Evolutionary conservation across 2,888 invertebrate species (phyloP).

Genomic region (Drosophila histrio): DNA sequence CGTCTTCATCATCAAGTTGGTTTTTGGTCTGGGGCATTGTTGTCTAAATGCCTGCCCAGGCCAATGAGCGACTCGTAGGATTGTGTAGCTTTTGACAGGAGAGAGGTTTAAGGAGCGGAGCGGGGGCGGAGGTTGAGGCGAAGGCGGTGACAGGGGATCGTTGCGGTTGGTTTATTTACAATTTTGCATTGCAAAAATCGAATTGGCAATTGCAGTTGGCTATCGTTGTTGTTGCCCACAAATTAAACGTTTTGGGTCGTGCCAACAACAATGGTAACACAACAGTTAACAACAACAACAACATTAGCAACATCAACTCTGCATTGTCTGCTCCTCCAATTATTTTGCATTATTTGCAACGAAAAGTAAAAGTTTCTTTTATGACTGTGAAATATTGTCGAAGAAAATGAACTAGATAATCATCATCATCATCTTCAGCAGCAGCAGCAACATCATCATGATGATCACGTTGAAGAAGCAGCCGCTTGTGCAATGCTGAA

Average conservation of each 20-base stretch:
- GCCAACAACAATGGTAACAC: slow-evolving; percentile 44
- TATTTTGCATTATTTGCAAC: slow-evolving; percentile 64
- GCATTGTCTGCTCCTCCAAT: slow-evolving; percentile 55
- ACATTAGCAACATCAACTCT: slow-evolving; percentile 24
- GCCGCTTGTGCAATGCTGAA: slow-evolving; percentile 53
- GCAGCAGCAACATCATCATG: slow-evolving; percentile 21
- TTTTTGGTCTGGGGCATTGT: slow-evolving; percentile 5
- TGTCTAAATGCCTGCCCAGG: slow-evolving; percentile 33
- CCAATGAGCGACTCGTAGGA: slow-evolving; percentile 32
- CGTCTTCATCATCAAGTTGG: slow-evolving; percentile 21
- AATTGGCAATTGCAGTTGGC: slow-evolving; percentile 48
- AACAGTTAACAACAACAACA: slow-evolving; percentile 35
- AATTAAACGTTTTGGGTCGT: slow-evolving; percentile 69
- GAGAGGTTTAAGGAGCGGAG: not conserved
- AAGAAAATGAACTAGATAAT: slow-evolving; percentile 51
- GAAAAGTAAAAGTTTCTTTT: slow-evolving; percentile 70
- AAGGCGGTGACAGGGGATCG: slow-evolving; percentile 1
- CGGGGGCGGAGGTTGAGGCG: not conserved
- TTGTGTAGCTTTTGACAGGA: slow-evolving; percentile 15
- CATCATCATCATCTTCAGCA: slow-evolving; percentile 24
- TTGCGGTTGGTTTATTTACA: slow-evolving; percentile 61
- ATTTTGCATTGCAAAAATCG: slow-evolving; percentile 61
- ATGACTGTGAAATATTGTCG: slow-evolving; percentile 56
- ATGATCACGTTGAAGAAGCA: slow-evolving; percentile 18
- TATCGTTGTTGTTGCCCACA: slow-evolving; percentile 34